Evolutionary conservation across 2,888 invertebrate genomes (phyloP).

Genomic region (Desoria tigrina): DNA sequence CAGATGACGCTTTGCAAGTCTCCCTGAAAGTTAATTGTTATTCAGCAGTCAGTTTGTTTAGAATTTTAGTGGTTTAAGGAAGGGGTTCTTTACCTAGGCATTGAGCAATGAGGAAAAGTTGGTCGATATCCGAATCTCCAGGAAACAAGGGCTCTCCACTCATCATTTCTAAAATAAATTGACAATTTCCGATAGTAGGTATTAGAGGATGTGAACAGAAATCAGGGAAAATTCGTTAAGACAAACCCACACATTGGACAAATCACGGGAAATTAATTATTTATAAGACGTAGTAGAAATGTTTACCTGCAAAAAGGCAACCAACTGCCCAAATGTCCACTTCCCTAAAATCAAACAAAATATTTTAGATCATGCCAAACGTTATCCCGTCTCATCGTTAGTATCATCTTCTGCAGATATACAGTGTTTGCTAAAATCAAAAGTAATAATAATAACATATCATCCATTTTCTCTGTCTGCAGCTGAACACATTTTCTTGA

Average conservation of each 20-base stretch:
- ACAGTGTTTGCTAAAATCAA: too few relatives aligned
- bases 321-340: slow-evolving; percentile 89
- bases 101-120: slow-evolving; percentile 77
- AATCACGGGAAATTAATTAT: background rate
- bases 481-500: background rate
- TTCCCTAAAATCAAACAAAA: slow-evolving; percentile 59
- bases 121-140: slow-evolving; percentile 87
- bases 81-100: slow-evolving; percentile 74
- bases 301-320: slow-evolving; percentile 61
- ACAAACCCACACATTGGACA: background rate
- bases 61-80: too few relatives aligned
- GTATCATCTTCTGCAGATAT: too few relatives aligned
- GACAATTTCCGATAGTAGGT: background rate
- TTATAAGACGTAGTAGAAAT: background rate
- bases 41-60: too few relatives aligned
- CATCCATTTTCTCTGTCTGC: background rate
- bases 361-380: too few relatives aligned
- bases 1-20: slow-evolving; percentile 50
- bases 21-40: slow-evolving; percentile 44
- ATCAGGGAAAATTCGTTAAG: background rate
- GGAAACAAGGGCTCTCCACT: slow-evolving; percentile 84
- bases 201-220: background rate
- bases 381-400: too few relatives aligned
- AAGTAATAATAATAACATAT: background rate
- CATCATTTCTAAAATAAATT: slow-evolving; percentile 75